phyloP scores from a whole-genome alignment of 2,888 invertebrate genomes.

The Palloptera scutellata region DNA sequence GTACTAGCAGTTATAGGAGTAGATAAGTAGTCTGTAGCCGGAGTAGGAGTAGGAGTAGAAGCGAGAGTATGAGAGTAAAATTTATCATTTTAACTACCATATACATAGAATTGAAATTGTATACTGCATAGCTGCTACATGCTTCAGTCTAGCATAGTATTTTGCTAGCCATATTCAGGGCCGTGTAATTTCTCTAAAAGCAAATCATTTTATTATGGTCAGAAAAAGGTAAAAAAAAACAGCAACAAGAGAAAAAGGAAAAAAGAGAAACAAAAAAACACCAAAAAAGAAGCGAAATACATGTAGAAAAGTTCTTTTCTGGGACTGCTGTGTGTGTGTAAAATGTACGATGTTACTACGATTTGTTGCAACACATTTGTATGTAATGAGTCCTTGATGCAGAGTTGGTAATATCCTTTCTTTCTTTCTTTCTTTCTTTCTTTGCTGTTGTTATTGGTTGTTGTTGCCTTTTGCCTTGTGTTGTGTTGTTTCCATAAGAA shows the following conservation, averaged over 20 bases:
- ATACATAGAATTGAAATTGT: too few species aligned
- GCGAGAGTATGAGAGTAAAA: too few species aligned
- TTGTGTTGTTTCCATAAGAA: neutral
- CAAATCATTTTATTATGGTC: conserved; percentile 57
- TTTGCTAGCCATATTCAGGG: conserved; percentile 1
- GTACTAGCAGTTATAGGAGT: too few species aligned
- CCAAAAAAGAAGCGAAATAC: neutral
- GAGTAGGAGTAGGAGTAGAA: too few species aligned
- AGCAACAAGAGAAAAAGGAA: conserved; percentile 26
- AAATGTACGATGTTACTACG: neutral
- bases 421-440: neutral
- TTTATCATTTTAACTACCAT: too few species aligned
- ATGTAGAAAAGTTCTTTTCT: neutral
- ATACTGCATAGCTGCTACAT: too few species aligned
- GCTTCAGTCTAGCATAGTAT: too few species aligned
- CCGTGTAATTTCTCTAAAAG: conserved; percentile 57
- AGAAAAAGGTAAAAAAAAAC: conserved; percentile 22
- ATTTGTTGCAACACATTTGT: neutral
- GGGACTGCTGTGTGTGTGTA: neutral
- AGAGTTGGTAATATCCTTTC: conserved; percentile 13
- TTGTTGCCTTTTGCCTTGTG: neutral
- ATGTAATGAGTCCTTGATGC: neutral
- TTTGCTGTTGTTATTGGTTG: neutral
- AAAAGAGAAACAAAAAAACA: conserved; percentile 43
- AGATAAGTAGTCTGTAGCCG: too few species aligned